A percentile compares a stretch with the other conserved stretches of the same genome.
phyloP scores from a whole-genome alignment of 2,113 vertebrate genomes.

The Camarhynchus parvulus region DNA sequence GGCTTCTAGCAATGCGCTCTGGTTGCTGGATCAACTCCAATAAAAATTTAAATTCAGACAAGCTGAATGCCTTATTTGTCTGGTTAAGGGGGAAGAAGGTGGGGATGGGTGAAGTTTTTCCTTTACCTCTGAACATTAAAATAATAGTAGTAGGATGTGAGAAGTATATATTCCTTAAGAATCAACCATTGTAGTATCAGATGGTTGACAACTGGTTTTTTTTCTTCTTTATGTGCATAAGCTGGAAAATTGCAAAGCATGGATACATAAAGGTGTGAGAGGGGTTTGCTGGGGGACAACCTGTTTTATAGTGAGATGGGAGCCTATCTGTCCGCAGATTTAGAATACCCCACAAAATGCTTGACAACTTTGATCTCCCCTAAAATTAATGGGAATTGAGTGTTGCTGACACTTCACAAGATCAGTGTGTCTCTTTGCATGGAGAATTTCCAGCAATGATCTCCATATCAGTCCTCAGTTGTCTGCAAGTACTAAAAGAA shows the following conservation, averaged over 20 bases:
- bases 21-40: conserved; percentile 65
- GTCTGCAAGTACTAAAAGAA: neutral
- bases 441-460: neutral
- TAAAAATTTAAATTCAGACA: conserved; percentile 66
- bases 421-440: neutral
- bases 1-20: conserved; percentile 24
- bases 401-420: neutral
- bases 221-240: neutral
- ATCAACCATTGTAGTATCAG: neutral
- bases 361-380: neutral
- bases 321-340: neutral
- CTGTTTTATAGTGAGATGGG: neutral
- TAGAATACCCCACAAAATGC: neutral
- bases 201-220: neutral
- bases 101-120: conserved; percentile 44
- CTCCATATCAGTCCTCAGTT: neutral
- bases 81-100: conserved; percentile 38
- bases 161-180: neutral
- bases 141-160: conserved; percentile 17
- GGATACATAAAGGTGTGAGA: neutral
- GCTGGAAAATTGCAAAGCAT: neutral
- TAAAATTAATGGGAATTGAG: neutral
- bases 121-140: neutral
- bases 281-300: neutral
- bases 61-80: conserved; percentile 69